Evolutionary conservation across 2,797 vertebrate species (phyloP).

Genomic region (Typhlichthys eigenmanni): DNA sequence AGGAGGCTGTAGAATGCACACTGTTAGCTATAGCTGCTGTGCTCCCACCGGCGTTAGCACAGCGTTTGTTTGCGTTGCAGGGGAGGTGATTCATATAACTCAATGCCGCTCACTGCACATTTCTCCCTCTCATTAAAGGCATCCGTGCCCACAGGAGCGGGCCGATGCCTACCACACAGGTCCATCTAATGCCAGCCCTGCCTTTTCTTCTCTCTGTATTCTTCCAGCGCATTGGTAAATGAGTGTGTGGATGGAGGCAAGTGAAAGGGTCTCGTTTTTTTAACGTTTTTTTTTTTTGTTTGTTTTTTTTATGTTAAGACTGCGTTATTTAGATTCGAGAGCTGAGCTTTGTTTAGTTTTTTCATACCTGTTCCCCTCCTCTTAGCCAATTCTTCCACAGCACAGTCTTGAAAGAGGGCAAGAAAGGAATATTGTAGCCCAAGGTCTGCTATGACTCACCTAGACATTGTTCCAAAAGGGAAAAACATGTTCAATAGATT

Average conservation of each 20-base stretch:
- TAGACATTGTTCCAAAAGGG: constrained; percentile 67
- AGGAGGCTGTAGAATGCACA: constrained; percentile 32
- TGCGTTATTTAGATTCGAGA: constrained; percentile 69
- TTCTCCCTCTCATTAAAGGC: constrained; percentile 74
- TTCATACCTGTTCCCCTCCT: constrained; percentile 25
- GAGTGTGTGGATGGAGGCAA: constrained; percentile 65
- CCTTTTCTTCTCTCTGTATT: constrained; percentile 57
- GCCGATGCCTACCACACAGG: constrained; percentile 55
- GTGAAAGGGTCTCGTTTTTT: constrained; percentile 55
- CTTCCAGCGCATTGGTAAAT: constrained; percentile 49
- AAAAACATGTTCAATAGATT: constrained; percentile 67
- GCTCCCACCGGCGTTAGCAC: constrained; percentile 60
- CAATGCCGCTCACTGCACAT: constrained; percentile 61
- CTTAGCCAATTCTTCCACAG: constrained; percentile 61
- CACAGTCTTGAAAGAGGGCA: constrained; percentile 58
- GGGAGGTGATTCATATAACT: constrained; percentile 70
- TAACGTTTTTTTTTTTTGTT: constrained; percentile 54
- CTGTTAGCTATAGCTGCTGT: constrained; percentile 25
- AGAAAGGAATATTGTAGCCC: constrained; percentile 58
- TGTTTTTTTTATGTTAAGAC: neutral
- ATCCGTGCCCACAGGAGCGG: constrained; percentile 63
- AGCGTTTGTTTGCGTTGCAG: constrained; percentile 66
- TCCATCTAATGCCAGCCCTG: constrained; percentile 57
- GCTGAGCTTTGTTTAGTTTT: constrained; percentile 48
- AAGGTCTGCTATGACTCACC: constrained; percentile 72